Evolutionary conservation across 2,797 vertebrate genomes (phyloP).

Genomic region (Streptopelia turtur): DNA sequence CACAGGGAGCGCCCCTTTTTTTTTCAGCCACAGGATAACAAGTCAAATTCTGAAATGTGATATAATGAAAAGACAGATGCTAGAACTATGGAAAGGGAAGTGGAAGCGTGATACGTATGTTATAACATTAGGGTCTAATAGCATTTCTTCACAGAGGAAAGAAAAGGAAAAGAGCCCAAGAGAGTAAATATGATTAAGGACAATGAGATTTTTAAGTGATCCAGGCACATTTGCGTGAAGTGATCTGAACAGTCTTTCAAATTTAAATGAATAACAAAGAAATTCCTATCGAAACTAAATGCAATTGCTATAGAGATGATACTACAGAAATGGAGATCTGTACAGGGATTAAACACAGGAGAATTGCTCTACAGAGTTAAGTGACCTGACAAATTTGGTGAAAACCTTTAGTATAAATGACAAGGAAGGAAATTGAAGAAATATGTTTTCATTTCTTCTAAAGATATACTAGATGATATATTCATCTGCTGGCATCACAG

Average conservation of each 20-base stretch:
- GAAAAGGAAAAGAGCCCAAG: neutral
- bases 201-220: constrained; percentile 9
- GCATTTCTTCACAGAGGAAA: constrained; percentile 7
- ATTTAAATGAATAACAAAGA: constrained; percentile 60
- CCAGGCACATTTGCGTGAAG: neutral
- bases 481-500: neutral
- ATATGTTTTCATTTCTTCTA: neutral
- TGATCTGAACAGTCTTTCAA: constrained; percentile 12
- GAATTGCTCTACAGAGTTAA: neutral
- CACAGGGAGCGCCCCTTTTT: neutral
- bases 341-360: neutral
- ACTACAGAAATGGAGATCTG: neutral
- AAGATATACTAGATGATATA: neutral
- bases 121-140: neutral
- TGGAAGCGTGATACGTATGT: neutral
- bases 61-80: neutral
- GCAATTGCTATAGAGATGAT: neutral
- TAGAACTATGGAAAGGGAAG: neutral
- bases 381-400: neutral
- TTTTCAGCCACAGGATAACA: neutral
- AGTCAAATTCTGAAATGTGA: neutral
- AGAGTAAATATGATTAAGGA: neutral
- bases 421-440: neutral
- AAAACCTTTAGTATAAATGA: neutral
- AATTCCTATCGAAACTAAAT: constrained; percentile 36